A percentile compares a stretch with the other conserved stretches of the same genome.
Conservation (phyloP, 92 coral and sea anemone species). For the Porites cylindrica region DNA sequence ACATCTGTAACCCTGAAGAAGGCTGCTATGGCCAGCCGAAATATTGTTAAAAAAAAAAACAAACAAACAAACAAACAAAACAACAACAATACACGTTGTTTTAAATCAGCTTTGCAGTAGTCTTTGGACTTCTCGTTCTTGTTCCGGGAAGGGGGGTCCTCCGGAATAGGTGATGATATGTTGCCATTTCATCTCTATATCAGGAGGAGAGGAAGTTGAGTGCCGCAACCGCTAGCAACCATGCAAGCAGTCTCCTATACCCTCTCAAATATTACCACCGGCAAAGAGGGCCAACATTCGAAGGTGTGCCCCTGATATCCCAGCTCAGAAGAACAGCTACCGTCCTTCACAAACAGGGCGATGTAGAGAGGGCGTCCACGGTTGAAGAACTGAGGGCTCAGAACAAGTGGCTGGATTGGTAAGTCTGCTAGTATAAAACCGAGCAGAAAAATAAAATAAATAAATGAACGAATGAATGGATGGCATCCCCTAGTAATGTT, state of each 20-base stretch:
- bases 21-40: too few relatives aligned
- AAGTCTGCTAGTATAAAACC: not conserved
- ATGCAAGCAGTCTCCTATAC: not conserved
- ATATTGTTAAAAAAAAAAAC: too few relatives aligned
- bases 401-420: constrained; percentile 6
- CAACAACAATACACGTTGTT: too few relatives aligned
- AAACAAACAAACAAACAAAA: too few relatives aligned
- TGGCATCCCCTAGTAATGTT: not conserved
- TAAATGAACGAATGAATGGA: too few relatives aligned
- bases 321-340: not conserved
- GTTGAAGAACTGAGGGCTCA: not conserved
- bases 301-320: not conserved
- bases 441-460: not conserved
- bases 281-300: not conserved
- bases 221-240: not conserved
- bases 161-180: too few relatives aligned
- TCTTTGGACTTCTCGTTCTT: too few relatives aligned
- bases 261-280: not conserved
- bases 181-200: not conserved
- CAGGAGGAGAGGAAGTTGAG: not conserved
- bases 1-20: too few relatives aligned
- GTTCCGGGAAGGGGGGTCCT: too few relatives aligned
- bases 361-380: not conserved
- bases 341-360: not conserved
- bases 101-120: too few relatives aligned